phyloP scores from a whole-genome alignment of 2,797 vertebrate species.

The Oryzias sinensis region DNA sequence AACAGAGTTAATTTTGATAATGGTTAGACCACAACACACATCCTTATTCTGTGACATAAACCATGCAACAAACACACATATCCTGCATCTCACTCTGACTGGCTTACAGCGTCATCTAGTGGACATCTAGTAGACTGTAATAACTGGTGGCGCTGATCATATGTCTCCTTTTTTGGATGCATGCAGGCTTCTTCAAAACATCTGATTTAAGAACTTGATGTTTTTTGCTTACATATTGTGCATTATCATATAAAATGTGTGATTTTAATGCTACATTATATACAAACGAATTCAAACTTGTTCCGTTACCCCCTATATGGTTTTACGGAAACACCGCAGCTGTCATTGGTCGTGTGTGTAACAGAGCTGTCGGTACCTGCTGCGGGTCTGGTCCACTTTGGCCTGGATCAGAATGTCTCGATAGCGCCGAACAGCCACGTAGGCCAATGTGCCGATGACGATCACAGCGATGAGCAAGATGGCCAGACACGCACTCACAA shows the following conservation, averaged over 20 bases:
- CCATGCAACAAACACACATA: no score
- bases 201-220: not conserved
- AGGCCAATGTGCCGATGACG: conserved; percentile 70
- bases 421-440: conserved; percentile 80
- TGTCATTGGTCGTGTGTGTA: not conserved
- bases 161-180: not conserved
- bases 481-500: conserved; percentile 78
- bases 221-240: not conserved
- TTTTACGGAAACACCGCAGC: not conserved
- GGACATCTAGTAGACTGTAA: conserved; percentile 10
- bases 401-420: conserved; percentile 82
- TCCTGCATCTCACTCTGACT: not conserved
- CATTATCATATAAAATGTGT: not conserved
- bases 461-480: conserved; percentile 72
- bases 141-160: not conserved
- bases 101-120: conserved; percentile 34
- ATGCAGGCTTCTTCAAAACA: not conserved
- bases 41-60: no score
- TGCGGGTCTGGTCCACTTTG: conserved; percentile 87
- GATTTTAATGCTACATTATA: not conserved
- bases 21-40: no score
- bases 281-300: not conserved
- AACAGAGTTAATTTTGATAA: no score
- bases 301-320: not conserved
- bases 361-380: conserved; percentile 78